phyloP scores from a whole-genome alignment of 2,888 invertebrate species.

The Drosophila nr. perissopoda region DNA sequence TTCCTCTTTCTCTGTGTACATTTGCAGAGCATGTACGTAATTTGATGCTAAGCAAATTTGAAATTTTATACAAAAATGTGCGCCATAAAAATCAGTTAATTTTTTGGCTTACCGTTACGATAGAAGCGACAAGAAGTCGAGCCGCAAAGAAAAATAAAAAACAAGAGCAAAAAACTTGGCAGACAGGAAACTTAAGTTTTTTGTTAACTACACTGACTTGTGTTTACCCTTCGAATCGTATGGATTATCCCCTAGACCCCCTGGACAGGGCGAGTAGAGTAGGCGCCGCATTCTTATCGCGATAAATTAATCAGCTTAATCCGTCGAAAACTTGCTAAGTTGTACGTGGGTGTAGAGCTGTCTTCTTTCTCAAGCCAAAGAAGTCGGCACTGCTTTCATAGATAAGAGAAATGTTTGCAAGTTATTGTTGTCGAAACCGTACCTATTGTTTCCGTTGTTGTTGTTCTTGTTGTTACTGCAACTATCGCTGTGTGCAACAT shows the following conservation, averaged over 20 bases:
- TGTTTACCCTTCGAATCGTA: constrained; percentile 77
- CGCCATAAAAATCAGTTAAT: constrained; percentile 57
- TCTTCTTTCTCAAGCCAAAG: constrained; percentile 12
- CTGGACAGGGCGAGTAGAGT: constrained; percentile 8
- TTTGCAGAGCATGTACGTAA: constrained; percentile 70
- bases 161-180: constrained; percentile 64
- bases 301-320: constrained; percentile 81
- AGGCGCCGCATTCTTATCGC: constrained; percentile 76
- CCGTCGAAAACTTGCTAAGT: constrained; percentile 75
- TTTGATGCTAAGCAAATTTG: constrained; percentile 75
- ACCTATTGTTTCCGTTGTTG: constrained; percentile 30
- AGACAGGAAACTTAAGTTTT: constrained; percentile 79
- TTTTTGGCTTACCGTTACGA: constrained; percentile 49
- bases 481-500: constrained; percentile 65
- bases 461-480: constrained; percentile 16
- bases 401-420: constrained; percentile 72
- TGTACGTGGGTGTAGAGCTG: constrained; percentile 57
- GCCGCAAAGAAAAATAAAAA: constrained; percentile 25
- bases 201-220: constrained; percentile 72
- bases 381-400: constrained; percentile 65
- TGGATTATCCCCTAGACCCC: constrained; percentile 61
- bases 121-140: constrained; percentile 31
- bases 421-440: constrained; percentile 61
- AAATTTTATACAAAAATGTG: constrained; percentile 76
- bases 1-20: constrained; percentile 5